phyloP scores from a whole-genome alignment of 2,113 vertebrate species.

The Channa argus region DNA sequence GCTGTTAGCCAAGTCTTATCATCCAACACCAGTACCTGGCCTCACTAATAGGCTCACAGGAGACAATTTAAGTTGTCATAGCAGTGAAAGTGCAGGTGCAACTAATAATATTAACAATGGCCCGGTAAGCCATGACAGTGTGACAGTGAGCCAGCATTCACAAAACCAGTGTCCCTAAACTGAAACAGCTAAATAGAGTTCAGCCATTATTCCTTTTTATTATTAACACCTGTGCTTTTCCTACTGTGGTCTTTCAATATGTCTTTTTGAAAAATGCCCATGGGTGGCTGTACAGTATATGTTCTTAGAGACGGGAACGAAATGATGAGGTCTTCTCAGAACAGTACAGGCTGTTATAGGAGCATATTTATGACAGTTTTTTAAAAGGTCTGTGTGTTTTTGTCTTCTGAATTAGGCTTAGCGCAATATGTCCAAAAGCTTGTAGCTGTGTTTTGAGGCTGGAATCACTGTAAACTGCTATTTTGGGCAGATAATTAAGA shows the following conservation, averaged over 20 bases:
- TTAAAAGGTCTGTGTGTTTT: background rate
- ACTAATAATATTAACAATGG: slow-evolving; percentile 12
- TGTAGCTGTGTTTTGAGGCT: background rate
- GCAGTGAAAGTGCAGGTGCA: slow-evolving; percentile 5
- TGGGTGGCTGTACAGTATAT: too few species aligned
- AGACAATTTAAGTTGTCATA: background rate
- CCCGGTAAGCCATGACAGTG: background rate
- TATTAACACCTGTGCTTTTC: too few species aligned
- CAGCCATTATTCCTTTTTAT: too few species aligned
- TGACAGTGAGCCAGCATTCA: too few species aligned
- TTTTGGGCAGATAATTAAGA: slow-evolving; percentile 26
- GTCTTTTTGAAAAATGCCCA: background rate
- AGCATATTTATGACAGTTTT: background rate
- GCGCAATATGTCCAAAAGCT: background rate
- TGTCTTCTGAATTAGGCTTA: background rate
- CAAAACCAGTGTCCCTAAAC: too few species aligned
- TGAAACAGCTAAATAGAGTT: too few species aligned
- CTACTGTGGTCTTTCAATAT: background rate
- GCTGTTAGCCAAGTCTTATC: background rate
- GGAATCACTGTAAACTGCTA: slow-evolving; percentile 27
- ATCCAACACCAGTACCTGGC: background rate
- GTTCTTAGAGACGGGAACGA: background rate
- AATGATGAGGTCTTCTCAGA: background rate
- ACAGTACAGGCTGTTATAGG: background rate
- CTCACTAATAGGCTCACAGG: background rate